Evolutionary conservation across 2,888 invertebrate species (phyloP), one percentile per base, ranked within the genome.

Genomic region (Netelia melanura): DNA sequence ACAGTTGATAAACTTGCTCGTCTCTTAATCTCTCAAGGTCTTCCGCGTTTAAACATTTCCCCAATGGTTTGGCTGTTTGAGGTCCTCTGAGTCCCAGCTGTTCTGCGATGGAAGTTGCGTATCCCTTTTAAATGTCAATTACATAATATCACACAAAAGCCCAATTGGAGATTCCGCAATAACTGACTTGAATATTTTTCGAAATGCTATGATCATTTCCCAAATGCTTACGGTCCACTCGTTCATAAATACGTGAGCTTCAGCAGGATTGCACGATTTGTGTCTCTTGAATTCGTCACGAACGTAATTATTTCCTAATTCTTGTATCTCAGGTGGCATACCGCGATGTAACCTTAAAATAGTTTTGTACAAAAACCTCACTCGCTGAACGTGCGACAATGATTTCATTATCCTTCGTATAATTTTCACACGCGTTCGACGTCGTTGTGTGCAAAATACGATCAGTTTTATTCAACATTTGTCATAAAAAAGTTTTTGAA

Each of bases 271-370:
- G 89, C 97, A 97, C 10, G 95, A 95, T 91, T 97, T 97, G 92
- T 98, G 98, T 65, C 97, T 94, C 91, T 96, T 96, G 93, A 99
- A 99, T 94, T 99, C 98, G 87, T 97, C 97, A 86, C 96, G 95
- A 0, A 97, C 96, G 91, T 98, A 98, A 89, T 95, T 95, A 90
- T 97, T 96, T 0, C 98, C 98, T 43, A 98, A 91, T 3, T 95
- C 94, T 71, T 96, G 95, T 52, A 98, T 93, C 87, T 97, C 97
- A 0, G 94, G 90, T 0, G 98, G 98, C 65, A 98, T 92, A 2
- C 97, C 97, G 83, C 97, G 95, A 91, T 98, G 98, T 38, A 98
- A 94, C 84, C 96, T 95, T 84, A 98, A 95, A 90, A 98, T 96
- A 1, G 96, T 95, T 94, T 98, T 98, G 92, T 98, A 98, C 9